phyloP scores from a whole-genome alignment of 1,140 invertebrate species.

The Drosophila yakuba region DNA sequence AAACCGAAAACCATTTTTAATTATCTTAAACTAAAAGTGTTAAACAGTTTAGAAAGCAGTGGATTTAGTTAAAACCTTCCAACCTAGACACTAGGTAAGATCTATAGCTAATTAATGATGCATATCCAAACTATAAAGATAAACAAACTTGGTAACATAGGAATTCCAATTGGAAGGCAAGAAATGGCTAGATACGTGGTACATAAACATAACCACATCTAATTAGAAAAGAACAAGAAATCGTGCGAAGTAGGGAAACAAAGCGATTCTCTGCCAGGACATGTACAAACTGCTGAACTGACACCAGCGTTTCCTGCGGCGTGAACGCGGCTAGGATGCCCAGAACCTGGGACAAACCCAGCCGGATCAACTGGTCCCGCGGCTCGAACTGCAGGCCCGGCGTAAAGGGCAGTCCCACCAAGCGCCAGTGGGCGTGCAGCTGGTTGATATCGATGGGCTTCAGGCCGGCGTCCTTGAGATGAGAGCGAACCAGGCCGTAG shows the following conservation, averaged over 20 bases:
- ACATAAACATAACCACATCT: too few relatives aligned
- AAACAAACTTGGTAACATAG: too few relatives aligned
- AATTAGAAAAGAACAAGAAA: background rate
- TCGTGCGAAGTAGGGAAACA: background rate
- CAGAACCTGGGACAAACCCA: slow-evolving; percentile 52
- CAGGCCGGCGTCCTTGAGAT: slow-evolving; percentile 36
- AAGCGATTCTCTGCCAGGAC: background rate
- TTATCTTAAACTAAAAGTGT: too few relatives aligned
- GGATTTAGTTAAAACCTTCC: too few relatives aligned
- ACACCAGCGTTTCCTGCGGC: slow-evolving; percentile 60
- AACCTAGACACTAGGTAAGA: too few relatives aligned
- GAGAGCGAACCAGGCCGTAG: slow-evolving; percentile 56
- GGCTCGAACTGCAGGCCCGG: slow-evolving; percentile 54
- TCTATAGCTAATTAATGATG: too few relatives aligned
- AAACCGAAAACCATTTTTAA: too few relatives aligned
- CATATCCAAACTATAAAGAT: too few relatives aligned
- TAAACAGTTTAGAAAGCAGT: too few relatives aligned
- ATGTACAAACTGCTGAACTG: slow-evolving; percentile 18
- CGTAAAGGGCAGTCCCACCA: slow-evolving; percentile 67
- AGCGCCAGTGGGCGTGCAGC: slow-evolving; percentile 66
- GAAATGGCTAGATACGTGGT: too few relatives aligned
- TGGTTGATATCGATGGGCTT: slow-evolving; percentile 70
- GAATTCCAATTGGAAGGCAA: too few relatives aligned
- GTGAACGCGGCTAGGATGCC: slow-evolving; percentile 75
- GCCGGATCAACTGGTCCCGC: slow-evolving; percentile 28